Conservation (phyloP, 2,797 vertebrate species). For the Rhadinocentrus ornatus region DNA sequence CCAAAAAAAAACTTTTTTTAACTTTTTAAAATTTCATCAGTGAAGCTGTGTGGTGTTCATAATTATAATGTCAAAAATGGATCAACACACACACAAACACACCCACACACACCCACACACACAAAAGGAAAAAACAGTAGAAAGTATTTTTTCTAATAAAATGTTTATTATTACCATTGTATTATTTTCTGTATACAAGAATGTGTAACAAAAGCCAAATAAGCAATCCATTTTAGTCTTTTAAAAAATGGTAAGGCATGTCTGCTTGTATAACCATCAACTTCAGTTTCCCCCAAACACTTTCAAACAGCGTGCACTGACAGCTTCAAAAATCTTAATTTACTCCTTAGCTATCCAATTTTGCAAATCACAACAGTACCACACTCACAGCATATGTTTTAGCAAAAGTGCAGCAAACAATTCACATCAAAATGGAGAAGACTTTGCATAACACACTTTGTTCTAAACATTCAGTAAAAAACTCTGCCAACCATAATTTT, state of each 20-base stretch:
- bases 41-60: background rate
- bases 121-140: background rate
- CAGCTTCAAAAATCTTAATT: slow-evolving; percentile 61
- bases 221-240: slow-evolving; percentile 83
- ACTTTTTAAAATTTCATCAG: background rate
- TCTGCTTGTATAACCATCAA: slow-evolving; percentile 80
- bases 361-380: slow-evolving; percentile 71
- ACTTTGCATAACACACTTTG: slow-evolving; percentile 72
- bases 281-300: slow-evolving; percentile 70
- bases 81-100: slow-evolving; percentile 1
- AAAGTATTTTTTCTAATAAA: slow-evolving; percentile 73
- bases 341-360: slow-evolving; percentile 68
- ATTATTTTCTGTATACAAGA: slow-evolving; percentile 85
- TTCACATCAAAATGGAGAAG: slow-evolving; percentile 69
- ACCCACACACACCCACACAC: too few relatives aligned
- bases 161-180: slow-evolving; percentile 82
- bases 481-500: slow-evolving; percentile 22
- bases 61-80: background rate
- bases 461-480: slow-evolving; percentile 57
- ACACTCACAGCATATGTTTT: slow-evolving; percentile 75
- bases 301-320: slow-evolving; percentile 74
- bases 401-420: slow-evolving; percentile 79
- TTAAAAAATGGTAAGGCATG: slow-evolving; percentile 87
- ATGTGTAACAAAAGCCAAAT: slow-evolving; percentile 88
- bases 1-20: background rate